A percentile compares a stretch with the other conserved stretches of the same genome.
phyloP scores from a whole-genome alignment of 2,888 invertebrate genomes.

The Tipula lateralis region DNA sequence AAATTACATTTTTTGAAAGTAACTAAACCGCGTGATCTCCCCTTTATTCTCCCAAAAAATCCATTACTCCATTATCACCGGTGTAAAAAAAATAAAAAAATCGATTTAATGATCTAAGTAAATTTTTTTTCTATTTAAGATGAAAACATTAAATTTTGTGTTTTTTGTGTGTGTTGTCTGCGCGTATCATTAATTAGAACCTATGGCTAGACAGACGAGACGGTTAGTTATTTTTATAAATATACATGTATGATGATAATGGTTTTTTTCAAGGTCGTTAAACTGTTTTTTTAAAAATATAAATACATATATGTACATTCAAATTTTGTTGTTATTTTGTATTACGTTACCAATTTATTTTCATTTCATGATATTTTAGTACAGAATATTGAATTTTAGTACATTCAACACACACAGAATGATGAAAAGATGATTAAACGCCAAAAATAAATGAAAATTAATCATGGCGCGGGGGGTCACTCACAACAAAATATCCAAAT shows the following conservation, averaged over 20 bases:
- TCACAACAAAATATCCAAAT: constrained; percentile 1
- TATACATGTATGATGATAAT: constrained; percentile 20
- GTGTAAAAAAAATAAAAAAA: constrained; percentile 5
- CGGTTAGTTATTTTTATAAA: constrained; percentile 1
- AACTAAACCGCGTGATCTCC: background rate
- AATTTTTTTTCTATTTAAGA: constrained; percentile 20
- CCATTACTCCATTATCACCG: background rate
- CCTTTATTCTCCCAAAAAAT: background rate
- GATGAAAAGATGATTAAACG: background rate
- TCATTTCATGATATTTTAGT: background rate
- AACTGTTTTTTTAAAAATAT: background rate
- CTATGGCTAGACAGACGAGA: constrained; percentile 24
- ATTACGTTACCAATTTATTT: background rate
- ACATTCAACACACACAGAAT: background rate
- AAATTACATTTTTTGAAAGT: background rate
- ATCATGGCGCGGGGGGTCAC: constrained; percentile 19
- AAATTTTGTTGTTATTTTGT: background rate
- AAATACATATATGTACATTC: constrained; percentile 19
- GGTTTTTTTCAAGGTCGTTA: constrained; percentile 4
- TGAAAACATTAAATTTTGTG: constrained; percentile 20
- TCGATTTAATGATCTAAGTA: constrained; percentile 24
- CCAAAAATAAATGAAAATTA: background rate
- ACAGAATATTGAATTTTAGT: background rate
- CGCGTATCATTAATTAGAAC: constrained; percentile 15
- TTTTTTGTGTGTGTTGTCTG: background rate